phyloP scores from a whole-genome alignment of 2,888 invertebrate species.

The Amphimallon solstitiale region DNA sequence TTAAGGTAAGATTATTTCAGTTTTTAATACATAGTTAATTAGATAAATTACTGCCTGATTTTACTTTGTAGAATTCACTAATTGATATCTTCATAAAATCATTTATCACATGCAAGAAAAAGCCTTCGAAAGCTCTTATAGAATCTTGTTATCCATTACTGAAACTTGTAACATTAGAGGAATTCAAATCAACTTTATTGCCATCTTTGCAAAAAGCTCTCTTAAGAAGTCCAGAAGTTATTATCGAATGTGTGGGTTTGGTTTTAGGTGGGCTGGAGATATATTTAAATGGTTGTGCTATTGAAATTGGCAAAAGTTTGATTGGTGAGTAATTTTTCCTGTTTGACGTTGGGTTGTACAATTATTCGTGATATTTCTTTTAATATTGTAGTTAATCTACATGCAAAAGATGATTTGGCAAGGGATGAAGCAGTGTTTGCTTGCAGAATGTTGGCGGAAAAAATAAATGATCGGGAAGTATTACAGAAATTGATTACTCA shows the following conservation, averaged over 20 bases:
- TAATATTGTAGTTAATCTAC: constrained; percentile 74
- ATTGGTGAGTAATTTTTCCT: constrained; percentile 71
- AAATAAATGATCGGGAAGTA: constrained; percentile 74
- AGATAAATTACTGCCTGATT: neutral
- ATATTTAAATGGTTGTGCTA: constrained; percentile 80
- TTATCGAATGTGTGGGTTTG: constrained; percentile 81
- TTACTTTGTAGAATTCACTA: constrained; percentile 67
- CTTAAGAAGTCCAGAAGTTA: constrained; percentile 93
- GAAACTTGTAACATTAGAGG: constrained; percentile 69
- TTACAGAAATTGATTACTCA: constrained; percentile 75
- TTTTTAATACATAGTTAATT: constrained; percentile 10
- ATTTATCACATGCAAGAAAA: constrained; percentile 79
- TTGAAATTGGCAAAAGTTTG: constrained; percentile 83
- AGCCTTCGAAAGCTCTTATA: constrained; percentile 77
- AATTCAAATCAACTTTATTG: constrained; percentile 78
- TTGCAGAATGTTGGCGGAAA: constrained; percentile 74
- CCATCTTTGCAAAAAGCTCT: constrained; percentile 92
- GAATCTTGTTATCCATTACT: constrained; percentile 75
- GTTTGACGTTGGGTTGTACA: neutral
- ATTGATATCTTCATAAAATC: constrained; percentile 80
- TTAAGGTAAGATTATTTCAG: constrained; percentile 66
- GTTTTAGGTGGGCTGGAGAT: constrained; percentile 77
- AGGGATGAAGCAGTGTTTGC: constrained; percentile 80
- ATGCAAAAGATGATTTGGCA: constrained; percentile 84
- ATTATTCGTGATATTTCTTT: neutral